These are phyloP conservation scores for Pseudomyrmex cubaensis DNA, from an alignment of 1,140 invertebrate species.

Conservation along the genomic window DNA sequence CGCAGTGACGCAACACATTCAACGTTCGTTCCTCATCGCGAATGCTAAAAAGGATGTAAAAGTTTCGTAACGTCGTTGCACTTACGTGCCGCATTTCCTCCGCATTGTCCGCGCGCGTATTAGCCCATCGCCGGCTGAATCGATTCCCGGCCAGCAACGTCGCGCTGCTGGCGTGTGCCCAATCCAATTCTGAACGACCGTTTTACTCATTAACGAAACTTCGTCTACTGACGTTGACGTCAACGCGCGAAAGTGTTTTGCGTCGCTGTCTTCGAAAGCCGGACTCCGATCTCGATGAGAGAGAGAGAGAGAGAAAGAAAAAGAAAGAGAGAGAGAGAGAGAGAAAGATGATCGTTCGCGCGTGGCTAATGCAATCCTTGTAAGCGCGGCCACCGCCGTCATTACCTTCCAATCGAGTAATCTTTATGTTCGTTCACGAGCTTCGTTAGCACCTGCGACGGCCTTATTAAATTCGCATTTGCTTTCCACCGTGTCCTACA, in stretches of 20 bases:
- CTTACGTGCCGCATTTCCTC: slow-evolving; percentile 58
- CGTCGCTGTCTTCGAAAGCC: slow-evolving; percentile 15
- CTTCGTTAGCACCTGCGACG: slow-evolving; percentile 7
- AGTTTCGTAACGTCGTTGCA: slow-evolving; percentile 52
- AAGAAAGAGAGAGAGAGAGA: slow-evolving; percentile 9
- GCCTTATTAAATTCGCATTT: not conserved
- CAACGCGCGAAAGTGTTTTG: slow-evolving; percentile 34
- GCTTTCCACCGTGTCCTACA: slow-evolving; percentile 2
- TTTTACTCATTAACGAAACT: slow-evolving; percentile 61
- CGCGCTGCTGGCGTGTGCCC: slow-evolving; percentile 46
- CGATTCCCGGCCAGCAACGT: slow-evolving; percentile 37
- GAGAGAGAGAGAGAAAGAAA: slow-evolving; percentile 4
- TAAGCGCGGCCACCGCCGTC: not conserved
- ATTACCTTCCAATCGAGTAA: slow-evolving; percentile 14
- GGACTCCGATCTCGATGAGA: not conserved
- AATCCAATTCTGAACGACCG: slow-evolving; percentile 51
- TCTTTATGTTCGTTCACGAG: not conserved
- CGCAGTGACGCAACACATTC: not conserved
- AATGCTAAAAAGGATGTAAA: slow-evolving; percentile 53
- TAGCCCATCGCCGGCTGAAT: slow-evolving; percentile 51
- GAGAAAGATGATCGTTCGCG: slow-evolving; percentile 11
- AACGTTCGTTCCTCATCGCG: slow-evolving; percentile 13
- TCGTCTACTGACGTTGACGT: slow-evolving; percentile 22
- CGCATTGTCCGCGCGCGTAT: slow-evolving; percentile 56
- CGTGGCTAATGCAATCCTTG: slow-evolving; percentile 17